Evolutionary conservation across 2,113 vertebrate species (phyloP).

Genomic region (Vombatus ursinus): DNA sequence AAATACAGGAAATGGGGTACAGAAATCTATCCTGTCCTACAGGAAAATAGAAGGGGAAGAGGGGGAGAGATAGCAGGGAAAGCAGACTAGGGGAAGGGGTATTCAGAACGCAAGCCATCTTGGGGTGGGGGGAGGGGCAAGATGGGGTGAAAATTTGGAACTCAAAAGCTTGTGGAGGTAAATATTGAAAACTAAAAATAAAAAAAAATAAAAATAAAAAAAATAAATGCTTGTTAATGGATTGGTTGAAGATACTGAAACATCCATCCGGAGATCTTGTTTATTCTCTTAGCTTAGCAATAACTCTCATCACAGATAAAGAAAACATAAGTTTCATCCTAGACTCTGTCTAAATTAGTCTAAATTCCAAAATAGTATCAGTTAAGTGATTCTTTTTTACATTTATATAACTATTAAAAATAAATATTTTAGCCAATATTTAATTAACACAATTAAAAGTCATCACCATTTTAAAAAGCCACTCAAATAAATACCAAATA

Average conservation of each 20-base stretch:
- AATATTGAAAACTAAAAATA: too few relatives aligned
- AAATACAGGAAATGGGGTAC: too few relatives aligned
- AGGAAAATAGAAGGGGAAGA: too few relatives aligned
- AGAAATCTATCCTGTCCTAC: too few relatives aligned
- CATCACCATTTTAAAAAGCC: constrained; percentile 15
- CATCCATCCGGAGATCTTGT: constrained; percentile 11
- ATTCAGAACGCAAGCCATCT: too few relatives aligned
- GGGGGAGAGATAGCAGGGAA: too few relatives aligned
- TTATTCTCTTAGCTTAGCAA: constrained; percentile 47
- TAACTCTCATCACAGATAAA: constrained; percentile 12
- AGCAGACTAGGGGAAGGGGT: too few relatives aligned
- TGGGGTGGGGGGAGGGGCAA: too few relatives aligned
- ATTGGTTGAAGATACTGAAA: constrained; percentile 19
- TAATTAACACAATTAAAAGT: constrained; percentile 42
- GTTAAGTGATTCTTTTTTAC: constrained; percentile 18
- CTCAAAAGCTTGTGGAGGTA: too few relatives aligned
- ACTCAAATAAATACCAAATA: constrained; percentile 20
- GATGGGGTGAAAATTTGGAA: too few relatives aligned
- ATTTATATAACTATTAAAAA: constrained; percentile 34
- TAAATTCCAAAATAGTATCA: constrained; percentile 37
- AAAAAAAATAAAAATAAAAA: too few relatives aligned
- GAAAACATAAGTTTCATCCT: constrained; percentile 17
- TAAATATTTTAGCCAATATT: constrained; percentile 3
- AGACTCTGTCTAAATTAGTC: background rate
- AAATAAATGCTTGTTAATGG: too few relatives aligned